Base-by-base conservation (phyloP, 1,140 invertebrate species). In the Trinorchestia longiramus region DNA sequence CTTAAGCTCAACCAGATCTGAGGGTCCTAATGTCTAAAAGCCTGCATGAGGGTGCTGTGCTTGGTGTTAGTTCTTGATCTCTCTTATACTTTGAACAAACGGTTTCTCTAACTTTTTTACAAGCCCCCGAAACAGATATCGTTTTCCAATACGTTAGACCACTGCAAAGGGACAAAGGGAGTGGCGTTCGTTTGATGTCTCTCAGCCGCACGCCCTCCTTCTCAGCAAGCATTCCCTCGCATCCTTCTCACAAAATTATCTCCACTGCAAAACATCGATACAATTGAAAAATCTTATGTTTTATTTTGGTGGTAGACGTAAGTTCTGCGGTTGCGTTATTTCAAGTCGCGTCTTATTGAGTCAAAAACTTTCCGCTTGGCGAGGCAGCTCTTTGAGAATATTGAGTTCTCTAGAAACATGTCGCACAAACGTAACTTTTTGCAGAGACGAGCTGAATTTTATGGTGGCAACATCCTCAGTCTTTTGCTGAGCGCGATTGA, bases 141-240 rank as follows among this genome's bases (percentile, higher is more conserved):
- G 92, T 94, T 94, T 94, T 94, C 92, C 92, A 94, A 94, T 94
- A 94, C 92, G 43, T 94, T 94, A 94, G 92, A 43, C 92, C 92
- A 45, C 92, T 45, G 92, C 92, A 94, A 94, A 94, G 92, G 92
- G 92, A 94, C 92, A 94, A 94, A 94, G 44, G 92, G 40, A 94
- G 43, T 15, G 40, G 40, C 43, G 92, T 47, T 94, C 92, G 92
- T 94, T 94, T 94, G 92, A 94, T 94, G 92, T 94, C 92, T 94
- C 43, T 47, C 41, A 43, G 40, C 44, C 44, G 44, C 44, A 94
- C 92, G 43, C 92, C 43, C 41, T 42, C 40, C 88, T 1, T 90
- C 8, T 90, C 88, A 90, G 41, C 88, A 90, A 41, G 41, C 88
- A 43, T 90, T 43, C 43, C 43, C 88, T 90, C 43, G 88, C 88